A percentile compares a stretch with the other conserved stretches of the same genome.
phyloP scores from a whole-genome alignment of 2,113 vertebrate genomes.

The Oryzias javanicus region DNA sequence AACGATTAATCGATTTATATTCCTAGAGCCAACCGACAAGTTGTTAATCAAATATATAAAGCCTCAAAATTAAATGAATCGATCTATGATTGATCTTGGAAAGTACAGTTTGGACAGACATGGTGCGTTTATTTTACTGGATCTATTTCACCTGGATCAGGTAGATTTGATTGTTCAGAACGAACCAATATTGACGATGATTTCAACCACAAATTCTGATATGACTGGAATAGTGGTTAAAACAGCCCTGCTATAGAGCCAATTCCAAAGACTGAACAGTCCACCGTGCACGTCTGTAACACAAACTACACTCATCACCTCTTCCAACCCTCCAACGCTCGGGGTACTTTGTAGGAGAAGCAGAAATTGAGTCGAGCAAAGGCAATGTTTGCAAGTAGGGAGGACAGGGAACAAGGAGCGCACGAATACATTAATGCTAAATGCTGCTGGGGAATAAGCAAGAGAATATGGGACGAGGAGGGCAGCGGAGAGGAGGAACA shows the following conservation, averaged over 20 bases:
- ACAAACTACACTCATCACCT: neutral
- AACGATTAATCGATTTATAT: too few species aligned
- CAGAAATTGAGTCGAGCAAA: neutral
- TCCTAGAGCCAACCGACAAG: too few species aligned
- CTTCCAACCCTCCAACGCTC: conserved; percentile 7
- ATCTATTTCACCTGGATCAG: too few species aligned
- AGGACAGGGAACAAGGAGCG: conserved; percentile 11
- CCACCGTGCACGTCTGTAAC: neutral
- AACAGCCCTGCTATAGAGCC: neutral
- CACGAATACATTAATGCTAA: conserved; percentile 32
- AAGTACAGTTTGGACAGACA: too few species aligned
- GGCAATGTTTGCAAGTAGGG: conserved; percentile 3
- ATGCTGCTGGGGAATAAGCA: conserved; percentile 21
- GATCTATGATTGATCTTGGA: too few species aligned
- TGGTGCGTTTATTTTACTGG: too few species aligned
- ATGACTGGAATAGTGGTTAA: too few species aligned
- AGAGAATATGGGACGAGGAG: conserved; percentile 16
- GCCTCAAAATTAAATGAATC: too few species aligned
- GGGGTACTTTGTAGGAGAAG: conserved; percentile 15
- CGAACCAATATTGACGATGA: too few species aligned
- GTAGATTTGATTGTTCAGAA: too few species aligned
- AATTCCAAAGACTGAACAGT: neutral
- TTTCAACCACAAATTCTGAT: too few species aligned
- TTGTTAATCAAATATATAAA: too few species aligned
- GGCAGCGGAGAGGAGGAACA: conserved; percentile 15